phyloP scores from a whole-genome alignment of 2,113 vertebrate genomes.

The Tringa solitaria region DNA sequence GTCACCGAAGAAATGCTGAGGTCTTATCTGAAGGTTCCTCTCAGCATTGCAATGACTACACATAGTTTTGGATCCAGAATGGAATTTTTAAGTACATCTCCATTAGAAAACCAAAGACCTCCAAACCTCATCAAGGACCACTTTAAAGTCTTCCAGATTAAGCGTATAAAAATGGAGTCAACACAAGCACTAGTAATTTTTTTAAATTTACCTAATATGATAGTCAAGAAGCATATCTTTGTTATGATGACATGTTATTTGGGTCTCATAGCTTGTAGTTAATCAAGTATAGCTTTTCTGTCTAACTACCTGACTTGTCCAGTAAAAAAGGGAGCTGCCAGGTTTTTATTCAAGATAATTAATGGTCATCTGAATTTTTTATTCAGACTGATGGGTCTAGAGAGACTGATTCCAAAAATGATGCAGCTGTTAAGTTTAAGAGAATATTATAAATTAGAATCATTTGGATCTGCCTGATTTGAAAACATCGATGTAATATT shows the following conservation, averaged over 20 bases:
- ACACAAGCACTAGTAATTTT: background rate
- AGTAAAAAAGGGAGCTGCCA: constrained; percentile 55
- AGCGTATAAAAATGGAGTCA: background rate
- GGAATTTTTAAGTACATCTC: background rate
- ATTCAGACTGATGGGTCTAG: constrained; percentile 71
- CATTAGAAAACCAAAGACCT: background rate
- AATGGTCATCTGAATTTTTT: constrained; percentile 76
- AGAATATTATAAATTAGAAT: constrained; percentile 73
- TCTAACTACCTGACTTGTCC: background rate
- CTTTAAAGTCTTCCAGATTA: background rate
- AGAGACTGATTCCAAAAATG: constrained; percentile 76
- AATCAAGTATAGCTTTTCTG: background rate
- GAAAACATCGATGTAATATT: constrained; percentile 54
- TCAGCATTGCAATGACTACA: background rate
- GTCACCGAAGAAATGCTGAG: background rate
- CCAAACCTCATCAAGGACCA: background rate
- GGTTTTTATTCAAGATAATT: constrained; percentile 77
- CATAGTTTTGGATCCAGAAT: background rate
- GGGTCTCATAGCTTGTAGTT: background rate
- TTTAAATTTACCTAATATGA: background rate
- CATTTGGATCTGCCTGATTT: constrained; percentile 57
- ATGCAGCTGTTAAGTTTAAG: constrained; percentile 81
- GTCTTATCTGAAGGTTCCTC: background rate
- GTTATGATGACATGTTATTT: background rate
- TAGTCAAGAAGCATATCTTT: background rate